These are phyloP conservation scores for Astyanax mexicanus DNA, from an alignment of 2,797 vertebrate genomes.

Conservation along the genomic window DNA sequence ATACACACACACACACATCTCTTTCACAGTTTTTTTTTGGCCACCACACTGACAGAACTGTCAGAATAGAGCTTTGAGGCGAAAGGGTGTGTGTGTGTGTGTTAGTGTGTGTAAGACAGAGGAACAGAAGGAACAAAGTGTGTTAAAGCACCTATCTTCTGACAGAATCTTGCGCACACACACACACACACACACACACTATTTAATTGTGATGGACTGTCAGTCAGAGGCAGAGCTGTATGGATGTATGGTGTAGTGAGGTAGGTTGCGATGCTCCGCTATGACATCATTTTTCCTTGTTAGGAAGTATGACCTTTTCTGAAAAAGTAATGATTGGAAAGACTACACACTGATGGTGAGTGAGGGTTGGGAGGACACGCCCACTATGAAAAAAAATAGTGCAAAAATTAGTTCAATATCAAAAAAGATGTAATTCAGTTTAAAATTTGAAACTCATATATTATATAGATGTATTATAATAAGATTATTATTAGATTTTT, in stretches of 20 bases:
- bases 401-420: too few species aligned
- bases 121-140: slow-evolving; percentile 13
- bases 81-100: slow-evolving; percentile 19
- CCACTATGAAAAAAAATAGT: too few species aligned
- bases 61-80: slow-evolving; percentile 33
- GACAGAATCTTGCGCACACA: slow-evolving; percentile 20
- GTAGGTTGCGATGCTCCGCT: not conserved
- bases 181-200: slow-evolving; percentile 1
- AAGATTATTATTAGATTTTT: too few species aligned
- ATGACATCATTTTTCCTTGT: slow-evolving; percentile 6
- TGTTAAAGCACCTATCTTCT: slow-evolving; percentile 29
- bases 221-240: slow-evolving; percentile 13
- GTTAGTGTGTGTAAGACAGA: slow-evolving; percentile 22
- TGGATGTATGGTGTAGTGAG: too few species aligned
- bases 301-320: too few species aligned
- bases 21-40: too few species aligned
- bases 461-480: too few species aligned
- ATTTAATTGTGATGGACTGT: slow-evolving; percentile 44
- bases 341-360: too few species aligned
- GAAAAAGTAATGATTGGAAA: too few species aligned
- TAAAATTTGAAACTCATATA: too few species aligned
- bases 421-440: too few species aligned
- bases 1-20: slow-evolving; percentile 22
- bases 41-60: slow-evolving; percentile 27
- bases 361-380: too few species aligned